Evolutionary conservation across 2,797 vertebrate species (phyloP), one percentile per base, ranked within the genome.

Genomic region (Sebastolobus altivelis): DNA sequence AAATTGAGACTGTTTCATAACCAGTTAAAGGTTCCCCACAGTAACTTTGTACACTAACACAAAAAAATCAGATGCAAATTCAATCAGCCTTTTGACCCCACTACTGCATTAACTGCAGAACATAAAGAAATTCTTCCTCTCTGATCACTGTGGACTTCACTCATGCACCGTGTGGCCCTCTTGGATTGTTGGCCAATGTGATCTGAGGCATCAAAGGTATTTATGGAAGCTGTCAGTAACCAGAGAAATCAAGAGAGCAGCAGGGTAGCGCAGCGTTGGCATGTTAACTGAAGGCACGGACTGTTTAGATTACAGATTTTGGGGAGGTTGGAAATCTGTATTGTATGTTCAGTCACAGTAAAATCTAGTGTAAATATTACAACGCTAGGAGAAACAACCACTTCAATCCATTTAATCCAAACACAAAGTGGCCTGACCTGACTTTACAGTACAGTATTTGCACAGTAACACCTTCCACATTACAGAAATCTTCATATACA

Each of bases 151-250:
- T 10, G 63, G 37, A 62, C 70, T 72, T 81, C 59, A 72, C 79
- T 84, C 52, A 22, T 31, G 59, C 60, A 69, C 79, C 71, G 71
- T 59, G 65, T 69, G 37, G 46, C 59, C 35, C 56, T 79, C 52
- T 69, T 60, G 71, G 60, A 79, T 83, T 81, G 82, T 75, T 74
- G 79, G 79, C 78, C 75, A 38, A 59, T 46, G 72, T 81, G 83
- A 90, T 91, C 33, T 78, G 75, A 87, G 78, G 85, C 86, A 80
- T 90, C 85, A 87, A 65, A 83, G 72, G 81, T 90, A 79, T 90
- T 90, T 88, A 79, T 83, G 76, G 80, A 81, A 72, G 78, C 79
- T 83, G 89, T 90, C 86, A 79, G 84, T 81, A 76, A 76, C 62
- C 70, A 37, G 38, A 82, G 86, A 77, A 90, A 85, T 85, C 72